Conservation (phyloP, 2,888 invertebrate genomes). For the Lysandra coridon region DNA sequence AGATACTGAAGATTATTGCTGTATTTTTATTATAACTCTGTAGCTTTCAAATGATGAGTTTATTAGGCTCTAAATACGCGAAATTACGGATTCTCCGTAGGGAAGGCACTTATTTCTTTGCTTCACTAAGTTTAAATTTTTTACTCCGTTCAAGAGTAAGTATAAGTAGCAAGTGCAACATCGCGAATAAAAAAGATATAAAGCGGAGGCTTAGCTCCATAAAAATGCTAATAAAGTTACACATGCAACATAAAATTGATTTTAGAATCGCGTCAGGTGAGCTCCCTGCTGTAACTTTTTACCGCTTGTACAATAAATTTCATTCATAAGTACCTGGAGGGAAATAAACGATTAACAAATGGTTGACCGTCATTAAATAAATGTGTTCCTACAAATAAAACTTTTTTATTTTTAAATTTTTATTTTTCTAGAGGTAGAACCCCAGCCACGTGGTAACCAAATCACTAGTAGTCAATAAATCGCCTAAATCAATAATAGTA, state of each 20-base stretch:
- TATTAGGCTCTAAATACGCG: no score
- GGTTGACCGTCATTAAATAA: background rate
- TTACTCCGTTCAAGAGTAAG: background rate
- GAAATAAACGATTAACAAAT: conserved; percentile 4
- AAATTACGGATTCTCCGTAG: no score
- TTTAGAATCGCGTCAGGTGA: conserved; percentile 28
- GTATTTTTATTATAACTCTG: no score
- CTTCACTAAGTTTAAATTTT: no score
- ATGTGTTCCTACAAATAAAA: background rate
- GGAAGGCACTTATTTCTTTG: no score
- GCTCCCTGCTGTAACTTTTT: conserved; percentile 3
- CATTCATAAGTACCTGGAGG: background rate
- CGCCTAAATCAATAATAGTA: no score
- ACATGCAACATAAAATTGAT: conserved; percentile 23
- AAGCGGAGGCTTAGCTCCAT: background rate
- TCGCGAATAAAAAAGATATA: conserved; percentile 10
- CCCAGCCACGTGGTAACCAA: no score
- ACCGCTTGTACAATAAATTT: background rate
- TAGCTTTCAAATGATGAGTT: no score
- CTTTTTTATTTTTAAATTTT: background rate
- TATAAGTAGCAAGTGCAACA: conserved; percentile 5
- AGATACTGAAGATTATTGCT: no score
- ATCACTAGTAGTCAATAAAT: no score
- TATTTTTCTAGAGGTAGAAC: background rate
- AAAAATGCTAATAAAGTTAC: conserved; percentile 29